phyloP scores from a whole-genome alignment of 2,888 invertebrate species.

The Tryphoninae sp. region DNA sequence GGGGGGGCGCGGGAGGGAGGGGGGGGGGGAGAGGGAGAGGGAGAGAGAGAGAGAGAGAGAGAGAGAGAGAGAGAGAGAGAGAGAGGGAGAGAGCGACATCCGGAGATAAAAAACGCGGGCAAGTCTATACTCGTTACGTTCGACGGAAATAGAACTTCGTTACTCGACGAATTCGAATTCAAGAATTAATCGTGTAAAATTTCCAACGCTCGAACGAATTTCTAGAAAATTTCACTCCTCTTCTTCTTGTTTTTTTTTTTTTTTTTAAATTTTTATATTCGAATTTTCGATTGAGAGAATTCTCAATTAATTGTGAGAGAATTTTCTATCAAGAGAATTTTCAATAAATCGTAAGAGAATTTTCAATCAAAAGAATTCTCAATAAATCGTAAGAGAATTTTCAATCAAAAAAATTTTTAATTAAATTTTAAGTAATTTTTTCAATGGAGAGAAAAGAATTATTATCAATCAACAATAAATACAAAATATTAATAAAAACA shows the following conservation, averaged over 20 bases:
- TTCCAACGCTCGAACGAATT: neutral
- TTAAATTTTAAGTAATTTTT: no score
- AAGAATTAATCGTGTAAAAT: constrained; percentile 33
- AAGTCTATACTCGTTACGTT: constrained; percentile 22
- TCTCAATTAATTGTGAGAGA: no score
- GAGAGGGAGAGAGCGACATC: neutral
- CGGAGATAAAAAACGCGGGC: constrained; percentile 7
- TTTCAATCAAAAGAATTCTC: neutral
- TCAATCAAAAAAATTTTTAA: no score
- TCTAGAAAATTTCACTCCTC: neutral
- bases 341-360: no score
- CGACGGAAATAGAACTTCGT: constrained; percentile 48
- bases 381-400: neutral
- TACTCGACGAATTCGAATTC: constrained; percentile 24
- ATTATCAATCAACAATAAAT: neutral
- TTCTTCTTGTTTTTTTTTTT: neutral
- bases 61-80: neutral
- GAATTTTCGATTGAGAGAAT: neutral
- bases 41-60: neutral
- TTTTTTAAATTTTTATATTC: neutral
- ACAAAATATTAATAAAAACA: neutral
- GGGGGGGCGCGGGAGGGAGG: no score
- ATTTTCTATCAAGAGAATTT: no score
- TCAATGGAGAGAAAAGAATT: neutral
- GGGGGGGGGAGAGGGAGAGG: constrained; percentile 9